Evolutionary conservation across 1,140 invertebrate species (phyloP).

Genomic region (Campoletis sonorensis): DNA sequence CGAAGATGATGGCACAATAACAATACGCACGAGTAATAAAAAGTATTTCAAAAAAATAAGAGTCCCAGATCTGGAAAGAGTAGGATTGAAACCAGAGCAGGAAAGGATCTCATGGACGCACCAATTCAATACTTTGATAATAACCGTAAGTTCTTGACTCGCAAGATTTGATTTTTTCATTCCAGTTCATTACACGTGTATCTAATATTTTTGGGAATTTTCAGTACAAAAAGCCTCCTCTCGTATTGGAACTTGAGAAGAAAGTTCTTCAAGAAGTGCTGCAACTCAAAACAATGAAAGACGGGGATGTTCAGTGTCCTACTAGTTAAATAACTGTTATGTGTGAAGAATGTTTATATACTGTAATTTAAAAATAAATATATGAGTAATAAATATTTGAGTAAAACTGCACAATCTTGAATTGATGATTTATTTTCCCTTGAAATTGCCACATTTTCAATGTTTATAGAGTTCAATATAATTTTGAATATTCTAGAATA

Average conservation of each 20-base stretch:
- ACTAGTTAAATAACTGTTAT: slow-evolving; percentile 68
- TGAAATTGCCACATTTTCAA: background rate
- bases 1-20: slow-evolving; percentile 80
- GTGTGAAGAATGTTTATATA: background rate
- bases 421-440: background rate
- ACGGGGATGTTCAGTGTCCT: slow-evolving; percentile 76
- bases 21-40: slow-evolving; percentile 85
- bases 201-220: slow-evolving; percentile 66
- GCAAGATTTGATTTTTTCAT: background rate
- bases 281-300: slow-evolving; percentile 76
- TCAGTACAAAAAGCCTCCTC: slow-evolving; percentile 85
- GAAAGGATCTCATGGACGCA: slow-evolving; percentile 81
- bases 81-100: slow-evolving; percentile 80
- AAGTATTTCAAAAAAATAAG: slow-evolving; percentile 88
- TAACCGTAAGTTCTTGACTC: slow-evolving; percentile 78
- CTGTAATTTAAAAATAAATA: too few species aligned
- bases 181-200: too few species aligned
- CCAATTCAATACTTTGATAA: slow-evolving; percentile 87
- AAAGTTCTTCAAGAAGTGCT: slow-evolving; percentile 77
- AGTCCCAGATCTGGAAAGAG: slow-evolving; percentile 83
- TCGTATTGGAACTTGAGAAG: slow-evolving; percentile 83
- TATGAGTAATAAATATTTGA: too few species aligned
- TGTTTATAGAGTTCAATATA: too few species aligned
- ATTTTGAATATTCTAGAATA: too few species aligned
- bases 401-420: background rate